Conservation (phyloP, 2,113 vertebrate species). For the Crypturellus undulatus region DNA sequence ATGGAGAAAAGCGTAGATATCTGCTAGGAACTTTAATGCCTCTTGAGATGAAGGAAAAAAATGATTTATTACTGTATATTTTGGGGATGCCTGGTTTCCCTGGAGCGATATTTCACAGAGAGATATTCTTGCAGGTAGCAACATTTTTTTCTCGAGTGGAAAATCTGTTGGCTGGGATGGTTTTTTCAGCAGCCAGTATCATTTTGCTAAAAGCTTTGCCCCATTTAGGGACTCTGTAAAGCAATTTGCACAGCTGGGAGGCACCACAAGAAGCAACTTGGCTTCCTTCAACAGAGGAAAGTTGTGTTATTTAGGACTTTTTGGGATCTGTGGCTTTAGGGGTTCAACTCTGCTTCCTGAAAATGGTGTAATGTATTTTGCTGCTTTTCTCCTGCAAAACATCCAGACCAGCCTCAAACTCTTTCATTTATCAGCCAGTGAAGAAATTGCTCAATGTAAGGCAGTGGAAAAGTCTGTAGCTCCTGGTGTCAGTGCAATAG, state of each 20-base stretch:
- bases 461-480: background rate
- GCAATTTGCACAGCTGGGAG: background rate
- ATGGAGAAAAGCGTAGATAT: background rate
- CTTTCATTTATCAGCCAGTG: background rate
- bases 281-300: background rate
- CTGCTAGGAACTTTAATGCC: background rate
- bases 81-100: background rate
- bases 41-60: background rate
- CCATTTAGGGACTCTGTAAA: background rate
- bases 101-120: background rate
- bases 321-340: background rate
- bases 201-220: background rate
- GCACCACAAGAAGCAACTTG: background rate
- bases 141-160: background rate
- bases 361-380: background rate
- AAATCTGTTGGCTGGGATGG: background rate
- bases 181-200: background rate
- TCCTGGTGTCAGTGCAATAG: background rate
- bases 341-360: background rate
- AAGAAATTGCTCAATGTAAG: background rate
- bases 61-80: background rate
- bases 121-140: background rate
- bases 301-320: background rate
- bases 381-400: background rate
- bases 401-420: background rate